These are phyloP conservation scores for Octodon degus DNA, from an alignment of 2,113 vertebrate species.

Conservation along the genomic window DNA sequence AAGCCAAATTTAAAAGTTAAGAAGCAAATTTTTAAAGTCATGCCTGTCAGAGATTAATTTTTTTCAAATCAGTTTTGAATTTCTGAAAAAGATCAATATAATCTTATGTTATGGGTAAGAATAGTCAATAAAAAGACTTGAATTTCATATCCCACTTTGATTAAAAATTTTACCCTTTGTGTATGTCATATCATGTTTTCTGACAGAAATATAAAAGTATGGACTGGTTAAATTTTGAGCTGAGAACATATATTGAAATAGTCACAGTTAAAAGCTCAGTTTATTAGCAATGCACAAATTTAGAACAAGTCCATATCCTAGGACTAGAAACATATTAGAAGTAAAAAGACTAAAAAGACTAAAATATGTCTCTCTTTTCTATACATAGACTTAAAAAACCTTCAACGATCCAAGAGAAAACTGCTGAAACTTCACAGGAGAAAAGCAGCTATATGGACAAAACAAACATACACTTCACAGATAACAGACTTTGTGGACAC, in stretches of 20 bases:
- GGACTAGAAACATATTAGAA: constrained; percentile 70
- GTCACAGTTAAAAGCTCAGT: constrained; percentile 84
- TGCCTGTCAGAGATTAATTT: constrained; percentile 84
- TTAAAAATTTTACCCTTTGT: constrained; percentile 81
- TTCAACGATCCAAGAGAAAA: constrained; percentile 69
- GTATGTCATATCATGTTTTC: constrained; percentile 81
- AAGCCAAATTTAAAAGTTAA: constrained; percentile 82
- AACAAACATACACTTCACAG: constrained; percentile 60
- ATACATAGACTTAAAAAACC: constrained; percentile 71
- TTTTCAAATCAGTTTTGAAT: constrained; percentile 86
- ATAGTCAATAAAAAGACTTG: constrained; percentile 81
- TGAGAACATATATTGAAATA: constrained; percentile 74
- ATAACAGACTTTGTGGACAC: constrained; percentile 39
- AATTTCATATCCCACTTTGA: constrained; percentile 71
- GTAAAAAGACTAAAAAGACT: constrained; percentile 81
- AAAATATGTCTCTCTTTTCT: constrained; percentile 80
- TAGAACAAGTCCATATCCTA: constrained; percentile 80
- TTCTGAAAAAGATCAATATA: constrained; percentile 84
- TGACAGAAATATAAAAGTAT: constrained; percentile 77
- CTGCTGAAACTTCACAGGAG: constrained; percentile 64
- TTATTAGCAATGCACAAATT: constrained; percentile 85
- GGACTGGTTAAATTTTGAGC: constrained; percentile 82
- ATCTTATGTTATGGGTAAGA: constrained; percentile 74
- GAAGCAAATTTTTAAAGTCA: constrained; percentile 85
- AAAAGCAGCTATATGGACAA: constrained; percentile 60